phyloP scores from a whole-genome alignment of 23 tunicate genomes.

The Halocynthia aurantium region DNA sequence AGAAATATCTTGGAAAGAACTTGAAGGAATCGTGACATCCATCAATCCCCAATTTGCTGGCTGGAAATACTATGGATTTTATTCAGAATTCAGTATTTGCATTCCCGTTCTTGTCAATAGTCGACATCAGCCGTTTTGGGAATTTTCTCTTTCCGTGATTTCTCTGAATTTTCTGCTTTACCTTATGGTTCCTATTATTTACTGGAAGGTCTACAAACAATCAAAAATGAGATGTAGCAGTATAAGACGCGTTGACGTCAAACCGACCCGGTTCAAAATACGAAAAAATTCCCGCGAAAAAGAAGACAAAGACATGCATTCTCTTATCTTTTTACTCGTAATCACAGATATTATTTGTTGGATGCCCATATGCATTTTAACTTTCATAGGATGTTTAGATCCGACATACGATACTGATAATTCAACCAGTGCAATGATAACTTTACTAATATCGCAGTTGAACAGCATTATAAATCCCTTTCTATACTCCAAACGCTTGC shows the following conservation, averaged over 20 bases:
- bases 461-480: slow-evolving; percentile 5
- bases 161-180: too few relatives aligned
- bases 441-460: not conserved
- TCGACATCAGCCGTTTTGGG: too few relatives aligned
- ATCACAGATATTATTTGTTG: slow-evolving; percentile 3
- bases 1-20: not conserved
- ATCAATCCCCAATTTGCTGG: slow-evolving; percentile 14
- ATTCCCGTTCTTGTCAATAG: slow-evolving; percentile 10
- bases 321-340: too few relatives aligned
- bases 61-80: slow-evolving; percentile 20
- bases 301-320: too few relatives aligned
- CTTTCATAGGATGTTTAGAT: not conserved
- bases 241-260: too few relatives aligned
- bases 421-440: not conserved
- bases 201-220: too few relatives aligned
- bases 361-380: not conserved
- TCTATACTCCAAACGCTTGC: slow-evolving; percentile 1
- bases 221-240: too few relatives aligned
- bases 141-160: too few relatives aligned
- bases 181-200: too few relatives aligned
- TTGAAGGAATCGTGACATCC: not conserved
- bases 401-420: not conserved
- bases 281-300: too few relatives aligned
- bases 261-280: too few relatives aligned
- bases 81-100: slow-evolving; percentile 19